Evolutionary conservation across 2,113 vertebrate genomes (phyloP), one percentile per base, ranked within the genome.

Genomic region (Steatornis caripensis): DNA sequence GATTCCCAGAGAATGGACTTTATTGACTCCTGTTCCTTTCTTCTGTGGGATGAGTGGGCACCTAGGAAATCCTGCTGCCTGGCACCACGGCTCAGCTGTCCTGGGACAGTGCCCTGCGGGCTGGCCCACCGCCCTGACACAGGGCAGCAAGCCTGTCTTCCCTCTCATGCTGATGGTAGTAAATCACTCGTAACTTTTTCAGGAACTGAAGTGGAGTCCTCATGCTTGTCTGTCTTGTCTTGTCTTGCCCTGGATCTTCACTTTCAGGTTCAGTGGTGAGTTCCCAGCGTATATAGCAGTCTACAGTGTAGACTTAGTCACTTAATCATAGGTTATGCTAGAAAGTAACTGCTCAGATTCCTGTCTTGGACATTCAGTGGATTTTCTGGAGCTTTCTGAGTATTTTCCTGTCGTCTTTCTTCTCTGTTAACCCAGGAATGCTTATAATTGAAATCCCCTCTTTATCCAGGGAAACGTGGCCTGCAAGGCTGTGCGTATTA

Each of bases 61-160:
- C 34, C 37, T 34, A 20, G 45, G 49, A 87, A 70, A n/a, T 16
- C 23, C 43, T 2, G 0, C 32, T 68, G 48, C 57, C 57, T 57
- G 46, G 71, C 74, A 15, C 18, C 16, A 66, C 72, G n/a, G 14
- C 34, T 66, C 45, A 24, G 5, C 6, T 4, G 34, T 45, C 39
- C 20, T 5, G 2, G 19, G 37, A n/a, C 21, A 34, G 37, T 68
- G 41, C 27, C 34, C 48, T 19, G 2, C 0, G 2, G 27, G 21
- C 49, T 57, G 30, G 12, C 12, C 12, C 8, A 10, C 18, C 0
- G 0, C 53, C 32, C 36, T 14, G 16, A 15, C 2, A 0, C 15
- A 32, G 29, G 16, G 4, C 29, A 41, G 39, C 0, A 0, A 6
- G 27, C 13, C 20, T 84, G 16, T 36, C 22, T 88, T 83, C 10